Base-by-base conservation (phyloP, 2,888 invertebrate species). In the Plusia festucae region DNA sequence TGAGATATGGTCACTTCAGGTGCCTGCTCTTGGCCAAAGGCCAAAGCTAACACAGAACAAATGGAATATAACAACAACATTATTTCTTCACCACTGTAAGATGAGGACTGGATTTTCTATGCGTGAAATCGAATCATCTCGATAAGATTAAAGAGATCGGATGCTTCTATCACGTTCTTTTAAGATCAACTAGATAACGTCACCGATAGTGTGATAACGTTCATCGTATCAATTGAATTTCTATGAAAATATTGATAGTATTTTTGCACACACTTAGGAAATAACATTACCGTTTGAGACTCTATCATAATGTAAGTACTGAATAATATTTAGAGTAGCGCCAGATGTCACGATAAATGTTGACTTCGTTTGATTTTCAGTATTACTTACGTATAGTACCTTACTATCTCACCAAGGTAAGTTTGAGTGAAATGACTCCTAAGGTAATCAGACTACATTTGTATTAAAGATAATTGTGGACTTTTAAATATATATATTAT, bases 1-100 rank as follows among this genome's bases (percentile, higher is more conserved):
- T 93, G 93, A 0, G 61, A 16, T 57, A 90, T 90, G 0, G 57
- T 82, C 9, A 92, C 92, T 5, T 65, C 52, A 6, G 88, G 87
- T 18, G 30, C 5, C 56, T 30, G 20, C 24, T 61, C 57, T 77
- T 85, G 84, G 24, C 84, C 83, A 18, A 72, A 55, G 63, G 73
- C 74, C 64, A 73, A 56, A 53, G 79, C 62, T 15, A 84, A 55
- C 2, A 84, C 34, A 52, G 68, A 82, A 73, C 77, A 78, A 40
- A 82, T 52, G 56, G 72, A 63, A 51, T 83, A 57, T 54, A 78
- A 27, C 20, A 76, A 71, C 82, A 83, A 87, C 91, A 91, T 90
- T 76, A 56, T 88, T 81, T 20, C 78, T 63, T 60, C 52, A 62
- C 79, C 53, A 73, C 63, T 52, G 69, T 71, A 54, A 68, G 60